phyloP scores from a whole-genome alignment of 64 coral and sea anemone genomes.

The Dendrophyllia cribrosa region DNA sequence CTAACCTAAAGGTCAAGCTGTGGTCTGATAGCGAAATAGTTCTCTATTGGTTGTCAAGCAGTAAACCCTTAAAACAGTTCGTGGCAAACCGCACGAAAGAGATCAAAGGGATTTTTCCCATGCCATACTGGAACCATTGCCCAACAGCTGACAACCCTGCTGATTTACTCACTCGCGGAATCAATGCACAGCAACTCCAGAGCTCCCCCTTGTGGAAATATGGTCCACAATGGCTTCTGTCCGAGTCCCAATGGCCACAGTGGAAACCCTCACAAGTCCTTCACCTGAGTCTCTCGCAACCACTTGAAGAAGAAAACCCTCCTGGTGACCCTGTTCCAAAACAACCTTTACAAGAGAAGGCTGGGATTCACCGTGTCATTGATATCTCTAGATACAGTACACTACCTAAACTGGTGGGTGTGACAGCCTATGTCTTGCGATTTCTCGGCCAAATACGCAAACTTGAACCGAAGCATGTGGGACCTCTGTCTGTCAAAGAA shows the following conservation, averaged over 20 bases:
- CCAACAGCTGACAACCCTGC: slow-evolving; percentile 66
- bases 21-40: slow-evolving; percentile 87
- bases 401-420: slow-evolving; percentile 22
- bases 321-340: slow-evolving; percentile 4
- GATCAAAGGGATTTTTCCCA: slow-evolving; percentile 29
- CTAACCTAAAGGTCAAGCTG: neutral
- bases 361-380: slow-evolving; percentile 30
- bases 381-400: slow-evolving; percentile 32
- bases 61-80: slow-evolving; percentile 58
- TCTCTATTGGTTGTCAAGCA: slow-evolving; percentile 62
- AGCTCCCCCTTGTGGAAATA: slow-evolving; percentile 30
- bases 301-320: slow-evolving; percentile 26
- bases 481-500: slow-evolving; percentile 35
- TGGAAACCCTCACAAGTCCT: slow-evolving; percentile 32
- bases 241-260: slow-evolving; percentile 12
- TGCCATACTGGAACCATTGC: slow-evolving; percentile 35
- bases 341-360: slow-evolving; percentile 1
- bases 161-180: slow-evolving; percentile 34
- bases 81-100: slow-evolving; percentile 54
- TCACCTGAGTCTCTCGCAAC: slow-evolving; percentile 6
- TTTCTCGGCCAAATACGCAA: slow-evolving; percentile 29
- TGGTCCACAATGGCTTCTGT: slow-evolving; percentile 29
- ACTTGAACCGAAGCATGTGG: neutral
- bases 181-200: slow-evolving; percentile 6
- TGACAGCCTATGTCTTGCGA: slow-evolving; percentile 27